Conservation (phyloP, 2,888 invertebrate genomes). For the Drosophila atripex region DNA sequence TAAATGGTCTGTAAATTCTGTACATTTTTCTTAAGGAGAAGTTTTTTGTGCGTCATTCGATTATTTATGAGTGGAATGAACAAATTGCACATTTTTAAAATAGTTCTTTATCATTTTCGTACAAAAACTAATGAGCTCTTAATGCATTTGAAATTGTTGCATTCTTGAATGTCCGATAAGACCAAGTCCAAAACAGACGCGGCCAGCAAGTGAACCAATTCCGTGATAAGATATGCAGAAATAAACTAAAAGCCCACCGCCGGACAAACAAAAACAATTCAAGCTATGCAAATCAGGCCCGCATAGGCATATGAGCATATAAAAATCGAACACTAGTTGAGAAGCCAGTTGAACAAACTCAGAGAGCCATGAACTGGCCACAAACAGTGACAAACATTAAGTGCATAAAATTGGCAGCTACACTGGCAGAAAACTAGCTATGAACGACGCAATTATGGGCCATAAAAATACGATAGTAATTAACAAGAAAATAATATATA, state of each 20-base stretch:
- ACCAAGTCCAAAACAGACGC: conserved; percentile 12
- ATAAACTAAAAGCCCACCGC: background rate
- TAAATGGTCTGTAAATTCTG: conserved; percentile 30
- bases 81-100: no score
- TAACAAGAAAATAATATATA: background rate
- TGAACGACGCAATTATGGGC: background rate
- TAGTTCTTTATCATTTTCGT: background rate
- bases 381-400: conserved; percentile 42
- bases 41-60: background rate
- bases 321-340: conserved; percentile 26
- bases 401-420: conserved; percentile 22
- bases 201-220: conserved; percentile 12
- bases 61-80: background rate
- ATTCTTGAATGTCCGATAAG: conserved; percentile 21
- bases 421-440: conserved; percentile 7
- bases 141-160: conserved; percentile 25
- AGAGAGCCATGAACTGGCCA: conserved; percentile 67
- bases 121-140: conserved; percentile 20
- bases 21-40: background rate
- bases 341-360: conserved; percentile 68
- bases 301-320: conserved; percentile 20
- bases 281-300: conserved; percentile 45
- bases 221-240: conserved; percentile 44
- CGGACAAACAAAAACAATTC: conserved; percentile 26
- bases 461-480: background rate